phyloP scores from a whole-genome alignment of 2,888 invertebrate species.

The Cancer borealis region DNA sequence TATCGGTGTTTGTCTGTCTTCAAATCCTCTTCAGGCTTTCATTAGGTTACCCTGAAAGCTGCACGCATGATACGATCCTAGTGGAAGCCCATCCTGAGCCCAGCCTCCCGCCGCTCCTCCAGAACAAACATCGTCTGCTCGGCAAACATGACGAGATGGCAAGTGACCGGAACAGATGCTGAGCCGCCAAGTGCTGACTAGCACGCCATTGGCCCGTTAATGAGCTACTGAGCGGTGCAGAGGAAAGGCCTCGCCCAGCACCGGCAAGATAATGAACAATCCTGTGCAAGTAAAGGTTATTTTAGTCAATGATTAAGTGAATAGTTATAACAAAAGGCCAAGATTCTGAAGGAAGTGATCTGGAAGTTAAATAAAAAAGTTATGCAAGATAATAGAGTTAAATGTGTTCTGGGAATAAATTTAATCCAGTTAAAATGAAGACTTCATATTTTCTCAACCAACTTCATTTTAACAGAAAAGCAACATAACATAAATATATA shows the following conservation, averaged over 20 bases:
- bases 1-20: slow-evolving; percentile 17
- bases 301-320: background rate
- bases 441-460: background rate
- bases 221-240: background rate
- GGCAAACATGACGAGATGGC: slow-evolving; percentile 9
- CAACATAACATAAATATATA: background rate
- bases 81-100: background rate
- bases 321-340: background rate
- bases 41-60: background rate
- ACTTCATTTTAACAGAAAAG: background rate
- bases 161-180: slow-evolving; percentile 37
- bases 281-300: background rate
- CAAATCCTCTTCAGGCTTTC: background rate
- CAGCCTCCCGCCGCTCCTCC: background rate
- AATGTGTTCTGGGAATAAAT: background rate
- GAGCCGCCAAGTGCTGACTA: slow-evolving; percentile 4
- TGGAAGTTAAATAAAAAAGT: background rate
- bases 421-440: background rate
- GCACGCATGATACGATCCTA: background rate
- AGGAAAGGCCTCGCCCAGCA: background rate
- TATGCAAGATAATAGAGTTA: background rate
- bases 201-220: slow-evolving; percentile 7
- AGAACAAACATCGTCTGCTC: background rate
- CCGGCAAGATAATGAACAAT: background rate
- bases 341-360: background rate